Conservation (phyloP, 2,797 vertebrate genomes). For the Centropyge bicolor region DNA sequence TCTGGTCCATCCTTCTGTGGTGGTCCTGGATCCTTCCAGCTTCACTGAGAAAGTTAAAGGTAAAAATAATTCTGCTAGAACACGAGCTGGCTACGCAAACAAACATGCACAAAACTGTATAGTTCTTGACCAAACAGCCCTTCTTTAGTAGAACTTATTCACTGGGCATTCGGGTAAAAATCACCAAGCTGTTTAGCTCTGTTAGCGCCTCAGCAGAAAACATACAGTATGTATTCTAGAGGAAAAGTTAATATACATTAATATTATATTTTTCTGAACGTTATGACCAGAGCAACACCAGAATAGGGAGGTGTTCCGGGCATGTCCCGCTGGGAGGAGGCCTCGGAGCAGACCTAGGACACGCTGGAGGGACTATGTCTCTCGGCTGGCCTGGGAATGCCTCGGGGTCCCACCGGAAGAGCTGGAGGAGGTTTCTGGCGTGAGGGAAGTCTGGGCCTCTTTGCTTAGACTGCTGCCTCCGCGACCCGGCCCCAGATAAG, state of each 20-base stretch:
- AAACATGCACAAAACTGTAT: background rate
- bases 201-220: background rate
- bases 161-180: background rate
- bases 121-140: background rate
- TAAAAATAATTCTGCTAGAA: conserved; percentile 30
- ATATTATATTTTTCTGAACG: background rate
- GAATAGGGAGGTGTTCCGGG: background rate
- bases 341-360: no score
- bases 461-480: no score
- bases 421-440: no score
- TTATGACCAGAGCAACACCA: background rate
- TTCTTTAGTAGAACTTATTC: background rate
- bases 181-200: background rate
- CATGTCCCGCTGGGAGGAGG: no score
- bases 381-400: no score
- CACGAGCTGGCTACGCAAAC: no score
- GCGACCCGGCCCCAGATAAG: no score
- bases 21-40: conserved; percentile 88
- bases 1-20: conserved; percentile 91
- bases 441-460: no score
- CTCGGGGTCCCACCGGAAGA: no score
- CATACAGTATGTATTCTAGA: background rate
- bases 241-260: background rate
- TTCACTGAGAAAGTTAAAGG: conserved; percentile 90
- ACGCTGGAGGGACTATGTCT: no score